A percentile compares a stretch with the other conserved stretches of the same genome.
phyloP scores from a whole-genome alignment of 2,797 vertebrate species.

The Eleutherodactylus coqui region DNA sequence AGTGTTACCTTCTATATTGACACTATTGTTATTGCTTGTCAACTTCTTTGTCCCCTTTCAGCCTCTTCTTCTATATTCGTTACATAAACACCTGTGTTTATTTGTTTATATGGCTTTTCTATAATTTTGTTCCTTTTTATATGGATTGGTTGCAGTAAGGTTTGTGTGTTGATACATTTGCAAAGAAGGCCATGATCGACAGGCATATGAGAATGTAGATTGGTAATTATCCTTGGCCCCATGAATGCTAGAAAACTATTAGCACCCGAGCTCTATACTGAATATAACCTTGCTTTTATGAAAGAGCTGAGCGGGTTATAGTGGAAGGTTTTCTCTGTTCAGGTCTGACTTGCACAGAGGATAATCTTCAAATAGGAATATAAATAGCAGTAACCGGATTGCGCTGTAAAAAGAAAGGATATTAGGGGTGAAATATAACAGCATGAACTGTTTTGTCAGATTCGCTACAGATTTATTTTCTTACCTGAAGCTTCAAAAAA shows the following conservation, averaged over 20 bases:
- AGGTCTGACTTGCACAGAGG: not conserved
- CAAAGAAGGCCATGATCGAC: not conserved
- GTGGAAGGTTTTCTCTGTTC: constrained; percentile 8
- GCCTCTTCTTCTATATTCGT: no score
- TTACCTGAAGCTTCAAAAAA: not conserved
- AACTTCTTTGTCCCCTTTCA: no score
- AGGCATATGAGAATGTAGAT: not conserved
- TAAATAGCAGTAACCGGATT: constrained; percentile 39
- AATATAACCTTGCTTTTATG: not conserved
- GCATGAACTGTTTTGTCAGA: not conserved
- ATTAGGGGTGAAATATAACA: not conserved
- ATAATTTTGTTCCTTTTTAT: no score
- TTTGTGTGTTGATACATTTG: not conserved
- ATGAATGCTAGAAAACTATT: constrained; percentile 12
- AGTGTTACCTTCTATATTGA: no score
- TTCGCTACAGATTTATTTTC: not conserved
- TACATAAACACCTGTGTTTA: no score
- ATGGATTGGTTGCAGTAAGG: no score
- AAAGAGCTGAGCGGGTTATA: not conserved
- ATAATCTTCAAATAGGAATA: constrained; percentile 32
- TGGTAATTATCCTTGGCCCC: not conserved
- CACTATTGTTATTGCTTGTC: no score
- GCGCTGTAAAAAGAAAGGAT: constrained; percentile 20
- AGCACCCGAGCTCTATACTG: not conserved
- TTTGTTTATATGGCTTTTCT: no score